These are phyloP conservation scores for Sorex fumeus DNA, from an alignment of 2,113 vertebrate species.

Conservation along the genomic window DNA sequence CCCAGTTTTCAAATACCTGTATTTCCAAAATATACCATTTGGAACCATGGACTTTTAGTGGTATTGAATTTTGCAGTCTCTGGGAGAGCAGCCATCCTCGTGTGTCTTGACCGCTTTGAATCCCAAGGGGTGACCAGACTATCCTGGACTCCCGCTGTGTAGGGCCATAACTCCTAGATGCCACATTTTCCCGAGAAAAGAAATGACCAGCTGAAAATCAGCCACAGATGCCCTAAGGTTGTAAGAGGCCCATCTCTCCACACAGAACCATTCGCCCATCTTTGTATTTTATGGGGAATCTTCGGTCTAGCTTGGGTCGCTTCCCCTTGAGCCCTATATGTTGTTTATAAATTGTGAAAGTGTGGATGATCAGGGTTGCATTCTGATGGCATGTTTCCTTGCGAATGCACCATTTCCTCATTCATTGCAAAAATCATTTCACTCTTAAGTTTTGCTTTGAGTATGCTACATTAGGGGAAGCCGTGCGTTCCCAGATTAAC, in stretches of 20 bases:
- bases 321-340: not conserved
- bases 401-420: not conserved
- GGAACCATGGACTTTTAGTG: not conserved
- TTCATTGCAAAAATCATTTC: not conserved
- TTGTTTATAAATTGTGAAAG: not conserved
- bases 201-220: not conserved
- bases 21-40: not conserved
- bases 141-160: not conserved
- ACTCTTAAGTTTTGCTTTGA: not conserved
- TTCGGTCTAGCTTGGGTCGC: no score
- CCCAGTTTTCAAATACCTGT: not conserved
- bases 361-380: not conserved
- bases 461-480: not conserved
- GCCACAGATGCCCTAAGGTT: no score
- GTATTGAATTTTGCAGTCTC: not conserved
- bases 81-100: rapidly evolving
- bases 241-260: no score
- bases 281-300: not conserved
- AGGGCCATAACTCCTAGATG: not conserved
- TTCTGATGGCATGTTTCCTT: not conserved
- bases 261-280: no score
- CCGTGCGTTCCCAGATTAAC: not conserved
- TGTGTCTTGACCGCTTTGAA: not conserved
- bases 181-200: no score
- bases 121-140: no score